Percentiles rank a stretch among this genome's conserved stretches.
Evolutionary conservation across 2,113 vertebrate species (phyloP).

Genomic region (Upupa epops): DNA sequence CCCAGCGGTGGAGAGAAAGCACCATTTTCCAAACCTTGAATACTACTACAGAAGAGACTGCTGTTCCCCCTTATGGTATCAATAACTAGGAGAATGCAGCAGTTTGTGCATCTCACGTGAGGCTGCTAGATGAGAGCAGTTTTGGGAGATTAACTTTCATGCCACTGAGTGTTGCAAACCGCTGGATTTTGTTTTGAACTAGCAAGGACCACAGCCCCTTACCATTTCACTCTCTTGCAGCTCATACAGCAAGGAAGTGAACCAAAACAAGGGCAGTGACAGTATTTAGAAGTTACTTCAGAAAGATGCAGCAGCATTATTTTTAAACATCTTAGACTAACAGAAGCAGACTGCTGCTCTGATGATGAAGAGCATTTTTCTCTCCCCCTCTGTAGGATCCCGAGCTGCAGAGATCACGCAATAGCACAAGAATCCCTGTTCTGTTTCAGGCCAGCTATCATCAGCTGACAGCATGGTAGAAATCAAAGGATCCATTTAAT

Average conservation of each 20-base stretch:
- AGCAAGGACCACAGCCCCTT: neutral
- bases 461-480: neutral
- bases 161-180: neutral
- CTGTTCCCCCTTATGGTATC: neutral
- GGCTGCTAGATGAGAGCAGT: neutral
- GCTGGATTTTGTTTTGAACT: neutral
- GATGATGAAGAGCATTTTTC: neutral
- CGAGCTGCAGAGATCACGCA: neutral
- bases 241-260: neutral
- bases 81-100: neutral
- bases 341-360: neutral
- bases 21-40: neutral
- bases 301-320: neutral
- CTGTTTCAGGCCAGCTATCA: neutral
- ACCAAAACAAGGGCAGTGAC: neutral
- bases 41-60: neutral
- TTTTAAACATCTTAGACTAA: neutral
- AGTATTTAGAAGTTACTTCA: neutral
- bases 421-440: neutral
- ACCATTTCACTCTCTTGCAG: neutral
- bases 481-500: constrained; percentile 22
- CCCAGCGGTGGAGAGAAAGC: neutral
- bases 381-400: neutral
- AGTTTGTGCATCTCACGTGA: neutral
- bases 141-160: neutral